A percentile compares a stretch with the other conserved stretches of the same genome.
Conservation (phyloP, 2,113 vertebrate genomes). For the Glaucomys volans region DNA sequence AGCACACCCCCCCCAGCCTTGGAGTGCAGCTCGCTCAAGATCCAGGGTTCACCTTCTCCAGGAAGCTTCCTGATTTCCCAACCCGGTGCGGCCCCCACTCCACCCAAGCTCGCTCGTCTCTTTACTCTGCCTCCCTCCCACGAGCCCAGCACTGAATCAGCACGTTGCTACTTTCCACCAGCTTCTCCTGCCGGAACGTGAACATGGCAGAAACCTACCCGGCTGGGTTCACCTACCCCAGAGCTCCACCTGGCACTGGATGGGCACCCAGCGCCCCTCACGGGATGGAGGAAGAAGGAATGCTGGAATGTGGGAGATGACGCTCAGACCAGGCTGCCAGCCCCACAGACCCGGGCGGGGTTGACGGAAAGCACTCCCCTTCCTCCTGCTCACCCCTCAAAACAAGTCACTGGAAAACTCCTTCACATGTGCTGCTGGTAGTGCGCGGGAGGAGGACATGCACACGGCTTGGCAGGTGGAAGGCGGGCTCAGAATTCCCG, state of each 20-base stretch:
- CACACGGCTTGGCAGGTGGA: fast-evolving
- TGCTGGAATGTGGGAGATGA: fast-evolving
- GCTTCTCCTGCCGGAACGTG: not conserved
- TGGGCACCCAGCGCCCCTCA: fast-evolving
- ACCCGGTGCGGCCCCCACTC: not conserved
- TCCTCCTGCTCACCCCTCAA: not conserved
- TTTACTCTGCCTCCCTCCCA: not conserved
- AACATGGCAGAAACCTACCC: fast-evolving
- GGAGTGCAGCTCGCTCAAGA: not conserved
- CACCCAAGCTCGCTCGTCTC: not conserved
- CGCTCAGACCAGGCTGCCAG: fast-evolving
- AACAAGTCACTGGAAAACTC: conserved; percentile 47
- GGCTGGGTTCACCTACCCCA: not conserved
- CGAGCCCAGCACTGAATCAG: fast-evolving
- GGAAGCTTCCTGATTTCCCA: not conserved
- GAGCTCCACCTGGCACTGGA: fast-evolving
- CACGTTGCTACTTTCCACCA: fast-evolving
- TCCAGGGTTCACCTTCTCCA: not conserved
- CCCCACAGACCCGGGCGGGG: fast-evolving
- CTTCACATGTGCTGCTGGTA: fast-evolving
- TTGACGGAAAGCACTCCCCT: fast-evolving
- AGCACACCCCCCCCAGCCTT: not conserved
- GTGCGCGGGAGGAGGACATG: fast-evolving
- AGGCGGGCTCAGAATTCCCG: fast-evolving
- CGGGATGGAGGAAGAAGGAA: fast-evolving